A percentile compares a stretch with the other conserved stretches of the same genome.
These are phyloP conservation scores for Remorina albescens DNA, from an alignment of 2,797 vertebrate genomes.

Conservation along the genomic window DNA sequence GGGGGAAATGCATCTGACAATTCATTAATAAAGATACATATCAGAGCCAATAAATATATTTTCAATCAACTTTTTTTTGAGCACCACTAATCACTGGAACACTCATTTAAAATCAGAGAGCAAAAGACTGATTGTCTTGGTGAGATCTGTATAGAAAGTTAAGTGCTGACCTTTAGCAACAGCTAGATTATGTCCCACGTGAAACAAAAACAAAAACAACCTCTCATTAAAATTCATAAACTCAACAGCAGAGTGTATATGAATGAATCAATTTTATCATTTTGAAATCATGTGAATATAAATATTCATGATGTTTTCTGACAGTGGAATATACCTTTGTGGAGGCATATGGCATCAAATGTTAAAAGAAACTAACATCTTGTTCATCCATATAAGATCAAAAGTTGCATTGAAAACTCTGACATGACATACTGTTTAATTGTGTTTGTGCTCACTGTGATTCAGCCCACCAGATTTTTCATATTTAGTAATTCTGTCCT, in stretches of 20 bases:
- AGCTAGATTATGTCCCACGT: constrained; percentile 12
- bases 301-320: neutral
- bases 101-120: constrained; percentile 58
- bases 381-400: neutral
- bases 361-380: neutral
- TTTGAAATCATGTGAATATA: constrained; percentile 16
- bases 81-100: constrained; percentile 22
- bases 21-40: constrained; percentile 63
- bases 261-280: constrained; percentile 12
- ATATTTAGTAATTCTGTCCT: neutral
- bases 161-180: constrained; percentile 44
- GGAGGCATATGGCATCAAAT: neutral
- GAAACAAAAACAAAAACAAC: constrained; percentile 35
- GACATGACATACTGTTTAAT: neutral
- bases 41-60: constrained; percentile 56
- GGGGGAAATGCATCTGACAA: constrained; percentile 10
- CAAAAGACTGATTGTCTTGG: constrained; percentile 35
- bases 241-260: constrained; percentile 8
- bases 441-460: neutral
- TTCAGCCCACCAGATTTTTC: neutral
- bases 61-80: constrained; percentile 69
- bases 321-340: neutral
- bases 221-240: constrained; percentile 24
- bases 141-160: constrained; percentile 36
- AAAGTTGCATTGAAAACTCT: neutral